Conservation (phyloP, 1,140 invertebrate genomes). For the Teleogryllus occipitalis region DNA sequence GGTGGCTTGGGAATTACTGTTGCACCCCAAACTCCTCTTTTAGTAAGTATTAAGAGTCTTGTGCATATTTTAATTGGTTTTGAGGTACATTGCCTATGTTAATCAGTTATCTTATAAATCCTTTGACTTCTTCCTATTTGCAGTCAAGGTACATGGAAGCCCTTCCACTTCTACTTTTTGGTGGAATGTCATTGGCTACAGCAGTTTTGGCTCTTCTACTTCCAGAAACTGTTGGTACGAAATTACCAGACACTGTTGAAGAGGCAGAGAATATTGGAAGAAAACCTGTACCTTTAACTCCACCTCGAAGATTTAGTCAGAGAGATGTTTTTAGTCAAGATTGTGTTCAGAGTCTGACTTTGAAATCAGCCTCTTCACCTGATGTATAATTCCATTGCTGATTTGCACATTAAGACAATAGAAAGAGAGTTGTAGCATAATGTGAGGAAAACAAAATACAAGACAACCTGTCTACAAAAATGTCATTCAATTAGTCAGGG, state of each 20-base stretch:
- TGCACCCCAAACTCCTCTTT: constrained; percentile 35
- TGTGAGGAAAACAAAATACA: neutral
- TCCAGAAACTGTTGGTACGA: constrained; percentile 58
- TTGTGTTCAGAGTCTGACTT: neutral
- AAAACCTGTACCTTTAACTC: neutral
- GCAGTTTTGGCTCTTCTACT: constrained; percentile 51
- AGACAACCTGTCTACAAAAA: neutral
- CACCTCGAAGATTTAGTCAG: neutral
- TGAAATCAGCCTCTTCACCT: neutral
- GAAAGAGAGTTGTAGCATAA: neutral
- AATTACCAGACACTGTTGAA: constrained; percentile 57
- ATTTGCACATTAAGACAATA: neutral
- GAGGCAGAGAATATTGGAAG: constrained; percentile 54
- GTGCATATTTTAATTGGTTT: neutral
- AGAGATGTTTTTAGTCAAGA: neutral
- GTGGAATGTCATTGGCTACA: constrained; percentile 49
- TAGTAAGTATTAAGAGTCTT: constrained; percentile 22
- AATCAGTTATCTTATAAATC: neutral
- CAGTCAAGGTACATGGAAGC: constrained; percentile 43
- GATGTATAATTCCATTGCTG: neutral
- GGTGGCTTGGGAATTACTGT: constrained; percentile 42
- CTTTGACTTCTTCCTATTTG: constrained; percentile 10
- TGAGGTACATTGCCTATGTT: neutral
- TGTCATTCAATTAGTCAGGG: too few species aligned
- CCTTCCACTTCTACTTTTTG: constrained; percentile 59